Conservation (phyloP, 2,888 invertebrate genomes). For the Vesta saturnalis region DNA sequence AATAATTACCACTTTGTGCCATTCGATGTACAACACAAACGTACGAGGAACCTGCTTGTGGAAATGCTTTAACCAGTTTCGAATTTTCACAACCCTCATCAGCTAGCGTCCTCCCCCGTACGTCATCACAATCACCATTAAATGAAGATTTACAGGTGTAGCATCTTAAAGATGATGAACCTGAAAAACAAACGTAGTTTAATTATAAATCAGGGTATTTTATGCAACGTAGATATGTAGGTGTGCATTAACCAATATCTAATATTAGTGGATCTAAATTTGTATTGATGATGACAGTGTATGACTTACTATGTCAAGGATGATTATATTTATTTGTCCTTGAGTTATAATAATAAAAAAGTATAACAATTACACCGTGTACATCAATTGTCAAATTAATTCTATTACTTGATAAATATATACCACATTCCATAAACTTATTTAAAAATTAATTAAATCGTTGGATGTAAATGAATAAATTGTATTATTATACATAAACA, state of each 20-base stretch:
- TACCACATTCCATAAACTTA: too few species aligned
- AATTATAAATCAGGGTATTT: too few species aligned
- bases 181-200: slow-evolving; percentile 5
- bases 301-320: slow-evolving; percentile 3
- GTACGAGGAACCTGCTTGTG: slow-evolving; percentile 18
- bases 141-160: slow-evolving; percentile 25
- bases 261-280: slow-evolving; percentile 2
- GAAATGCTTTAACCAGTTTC: slow-evolving; percentile 21
- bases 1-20: slow-evolving; percentile 25
- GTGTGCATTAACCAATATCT: neutral
- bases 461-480: too few species aligned
- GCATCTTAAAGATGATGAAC: slow-evolving; percentile 20
- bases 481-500: too few species aligned
- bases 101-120: slow-evolving; percentile 10
- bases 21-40: slow-evolving; percentile 26
- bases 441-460: too few species aligned
- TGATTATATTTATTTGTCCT: neutral
- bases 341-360: neutral
- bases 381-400: neutral
- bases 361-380: neutral
- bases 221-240: neutral
- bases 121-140: slow-evolving; percentile 22
- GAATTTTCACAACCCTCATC: slow-evolving; percentile 22
- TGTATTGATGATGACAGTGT: too few species aligned
- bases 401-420: too few species aligned